Evolutionary conservation across 2,888 invertebrate species (phyloP).

Genomic region (Slavum lentiscoides): DNA sequence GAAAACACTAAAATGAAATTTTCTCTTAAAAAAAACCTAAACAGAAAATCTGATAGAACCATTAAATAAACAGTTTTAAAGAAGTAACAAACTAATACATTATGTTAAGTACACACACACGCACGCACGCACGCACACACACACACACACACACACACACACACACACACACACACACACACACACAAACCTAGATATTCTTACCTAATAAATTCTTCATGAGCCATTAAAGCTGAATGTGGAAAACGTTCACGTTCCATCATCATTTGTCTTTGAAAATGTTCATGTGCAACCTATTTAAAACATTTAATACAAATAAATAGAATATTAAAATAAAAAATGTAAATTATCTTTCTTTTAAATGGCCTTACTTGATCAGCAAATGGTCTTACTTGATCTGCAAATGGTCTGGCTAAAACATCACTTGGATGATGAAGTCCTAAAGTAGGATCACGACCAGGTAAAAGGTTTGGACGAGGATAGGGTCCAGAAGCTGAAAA

Average conservation of each 20-base stretch:
- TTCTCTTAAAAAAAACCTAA: too few relatives aligned
- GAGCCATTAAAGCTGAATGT: constrained; percentile 68
- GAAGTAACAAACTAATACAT: too few relatives aligned
- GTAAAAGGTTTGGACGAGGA: constrained; percentile 67
- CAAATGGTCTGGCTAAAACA: constrained; percentile 77
- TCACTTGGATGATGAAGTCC: constrained; percentile 74
- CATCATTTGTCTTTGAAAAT: constrained; percentile 80
- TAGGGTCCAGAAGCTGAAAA: constrained; percentile 61
- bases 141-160: too few relatives aligned
- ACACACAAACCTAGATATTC: constrained; percentile 41
- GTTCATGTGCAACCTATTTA: constrained; percentile 74
- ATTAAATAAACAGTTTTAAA: too few relatives aligned
- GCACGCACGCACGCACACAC: too few relatives aligned
- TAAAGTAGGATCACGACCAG: constrained; percentile 66
- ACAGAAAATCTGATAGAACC: too few relatives aligned
- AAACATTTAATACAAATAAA: neutral
- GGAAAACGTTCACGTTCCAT: constrained; percentile 78
- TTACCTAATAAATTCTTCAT: constrained; percentile 71
- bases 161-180: too few relatives aligned
- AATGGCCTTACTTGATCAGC: constrained; percentile 22
- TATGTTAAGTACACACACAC: too few relatives aligned
- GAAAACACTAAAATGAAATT: too few relatives aligned
- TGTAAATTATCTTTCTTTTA: neutral
- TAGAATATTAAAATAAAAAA: neutral
- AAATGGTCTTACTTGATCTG: constrained; percentile 68